Conservation (phyloP, 2,797 vertebrate genomes). For the Sphenodon punctatus region DNA sequence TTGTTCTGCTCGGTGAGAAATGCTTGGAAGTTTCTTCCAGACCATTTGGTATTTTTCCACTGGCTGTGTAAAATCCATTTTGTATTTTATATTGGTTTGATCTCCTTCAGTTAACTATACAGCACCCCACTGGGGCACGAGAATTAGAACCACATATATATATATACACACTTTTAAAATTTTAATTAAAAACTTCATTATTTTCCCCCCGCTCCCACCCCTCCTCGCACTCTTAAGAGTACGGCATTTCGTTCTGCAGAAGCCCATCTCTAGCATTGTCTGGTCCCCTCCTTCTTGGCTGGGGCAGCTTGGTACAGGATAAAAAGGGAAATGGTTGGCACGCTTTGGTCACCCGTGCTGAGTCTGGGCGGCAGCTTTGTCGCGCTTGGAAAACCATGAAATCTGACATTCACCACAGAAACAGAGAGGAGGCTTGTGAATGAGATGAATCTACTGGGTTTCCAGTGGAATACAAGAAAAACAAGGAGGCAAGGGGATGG, state of each 20-base stretch:
- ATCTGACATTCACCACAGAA: conserved; percentile 15
- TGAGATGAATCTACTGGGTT: neutral
- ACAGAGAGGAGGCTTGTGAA: neutral
- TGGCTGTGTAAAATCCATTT: conserved; percentile 57
- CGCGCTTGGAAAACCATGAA: conserved; percentile 11
- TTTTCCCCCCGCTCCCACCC: conserved; percentile 51
- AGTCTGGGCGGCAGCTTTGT: conserved; percentile 21
- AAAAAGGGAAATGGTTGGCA: conserved; percentile 27
- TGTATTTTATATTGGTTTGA: conserved; percentile 50
- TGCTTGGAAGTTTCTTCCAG: conserved; percentile 49
- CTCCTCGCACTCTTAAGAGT: conserved; percentile 62
- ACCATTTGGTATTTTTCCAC: conserved; percentile 57
- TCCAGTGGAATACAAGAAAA: neutral
- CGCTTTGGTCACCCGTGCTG: conserved; percentile 57
- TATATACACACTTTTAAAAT: conserved; percentile 60
- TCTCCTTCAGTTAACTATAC: conserved; percentile 73
- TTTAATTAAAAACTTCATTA: conserved; percentile 77
- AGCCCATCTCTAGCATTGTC: conserved; percentile 23
- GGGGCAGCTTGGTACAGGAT: conserved; percentile 21
- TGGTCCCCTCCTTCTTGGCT: neutral
- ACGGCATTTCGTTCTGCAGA: conserved; percentile 34
- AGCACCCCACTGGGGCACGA: conserved; percentile 77
- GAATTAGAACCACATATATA: conserved; percentile 74
- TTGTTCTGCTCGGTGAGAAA: conserved; percentile 57
- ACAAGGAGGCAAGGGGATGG: neutral